These are phyloP conservation scores for Lagopus leucura DNA, from an alignment of 2,113 vertebrate species.

Conservation along the genomic window DNA sequence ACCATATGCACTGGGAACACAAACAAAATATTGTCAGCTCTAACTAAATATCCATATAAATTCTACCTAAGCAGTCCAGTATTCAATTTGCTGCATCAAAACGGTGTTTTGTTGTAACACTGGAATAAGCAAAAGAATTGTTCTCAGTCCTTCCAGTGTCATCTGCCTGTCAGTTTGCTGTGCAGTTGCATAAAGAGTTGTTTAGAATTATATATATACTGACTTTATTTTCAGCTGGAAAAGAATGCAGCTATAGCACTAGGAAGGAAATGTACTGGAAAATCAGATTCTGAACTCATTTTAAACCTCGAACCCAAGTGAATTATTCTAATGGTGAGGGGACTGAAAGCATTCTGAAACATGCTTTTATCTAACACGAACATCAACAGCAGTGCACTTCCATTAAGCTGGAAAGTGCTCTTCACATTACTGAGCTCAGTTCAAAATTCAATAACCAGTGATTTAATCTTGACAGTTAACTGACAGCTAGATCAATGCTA, in stretches of 20 bases:
- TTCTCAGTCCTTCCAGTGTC: not conserved
- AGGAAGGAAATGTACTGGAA: not conserved
- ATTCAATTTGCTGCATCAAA: not conserved
- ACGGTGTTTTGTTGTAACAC: not conserved
- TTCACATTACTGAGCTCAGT: not conserved
- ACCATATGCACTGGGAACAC: rapidly evolving
- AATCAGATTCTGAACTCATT: not conserved
- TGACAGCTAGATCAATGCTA: not conserved
- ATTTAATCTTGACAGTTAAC: not conserved
- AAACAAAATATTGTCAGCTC: not conserved
- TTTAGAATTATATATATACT: not conserved
- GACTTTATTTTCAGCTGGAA: not conserved
- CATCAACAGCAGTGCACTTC: not conserved
- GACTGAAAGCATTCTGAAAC: not conserved
- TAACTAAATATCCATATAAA: not conserved
- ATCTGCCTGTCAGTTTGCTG: not conserved
- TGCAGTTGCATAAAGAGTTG: not conserved
- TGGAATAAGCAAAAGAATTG: not conserved
- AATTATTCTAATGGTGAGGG: not conserved
- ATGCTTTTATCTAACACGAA: not conserved
- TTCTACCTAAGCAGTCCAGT: not conserved
- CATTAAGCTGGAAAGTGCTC: not conserved
- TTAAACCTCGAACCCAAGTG: not conserved
- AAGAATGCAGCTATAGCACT: not conserved
- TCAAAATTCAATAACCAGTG: not conserved